phyloP scores from a whole-genome alignment of 2,888 invertebrate genomes.

The Yponomeuta malinellus region DNA sequence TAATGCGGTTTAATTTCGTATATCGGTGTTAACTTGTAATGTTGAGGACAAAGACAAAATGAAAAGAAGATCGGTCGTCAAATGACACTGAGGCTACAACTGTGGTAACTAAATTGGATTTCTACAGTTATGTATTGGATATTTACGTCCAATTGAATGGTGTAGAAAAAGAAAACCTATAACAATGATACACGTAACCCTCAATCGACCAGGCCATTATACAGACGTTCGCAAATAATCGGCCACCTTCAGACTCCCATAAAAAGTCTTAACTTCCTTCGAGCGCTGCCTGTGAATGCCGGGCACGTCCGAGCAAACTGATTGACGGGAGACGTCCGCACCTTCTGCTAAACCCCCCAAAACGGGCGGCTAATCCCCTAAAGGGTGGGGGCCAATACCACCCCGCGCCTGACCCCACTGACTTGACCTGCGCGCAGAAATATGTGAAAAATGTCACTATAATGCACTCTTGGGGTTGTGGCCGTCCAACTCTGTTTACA shows the following conservation, averaged over 20 bases:
- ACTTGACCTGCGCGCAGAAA: slow-evolving; percentile 65
- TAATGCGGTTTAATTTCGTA: slow-evolving; percentile 7
- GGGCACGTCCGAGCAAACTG: slow-evolving; percentile 69
- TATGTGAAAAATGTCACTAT: slow-evolving; percentile 72
- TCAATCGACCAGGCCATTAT: slow-evolving; percentile 17
- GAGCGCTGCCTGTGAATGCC: slow-evolving; percentile 48
- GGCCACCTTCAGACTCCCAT: slow-evolving; percentile 41
- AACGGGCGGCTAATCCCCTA: slow-evolving; percentile 14
- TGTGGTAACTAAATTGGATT: too few relatives aligned
- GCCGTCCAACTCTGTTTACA: slow-evolving; percentile 2
- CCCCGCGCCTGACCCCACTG: slow-evolving; percentile 20
- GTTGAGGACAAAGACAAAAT: too few relatives aligned
- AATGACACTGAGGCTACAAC: too few relatives aligned
- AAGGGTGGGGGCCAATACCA: slow-evolving; percentile 13
- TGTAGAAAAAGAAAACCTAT: not conserved
- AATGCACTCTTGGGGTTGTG: slow-evolving; percentile 49
- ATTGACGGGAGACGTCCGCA: slow-evolving; percentile 74
- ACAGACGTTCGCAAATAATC: slow-evolving; percentile 40
- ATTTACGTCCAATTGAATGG: too few relatives aligned
- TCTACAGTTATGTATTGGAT: too few relatives aligned
- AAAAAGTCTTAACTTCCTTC: slow-evolving; percentile 53
- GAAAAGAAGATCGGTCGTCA: too few relatives aligned
- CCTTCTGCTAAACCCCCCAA: slow-evolving; percentile 31
- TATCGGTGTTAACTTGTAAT: not conserved
- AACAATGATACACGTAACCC: slow-evolving; percentile 1